Conservation (phyloP, 2,888 invertebrate species). For the Drosophila limbata region DNA sequence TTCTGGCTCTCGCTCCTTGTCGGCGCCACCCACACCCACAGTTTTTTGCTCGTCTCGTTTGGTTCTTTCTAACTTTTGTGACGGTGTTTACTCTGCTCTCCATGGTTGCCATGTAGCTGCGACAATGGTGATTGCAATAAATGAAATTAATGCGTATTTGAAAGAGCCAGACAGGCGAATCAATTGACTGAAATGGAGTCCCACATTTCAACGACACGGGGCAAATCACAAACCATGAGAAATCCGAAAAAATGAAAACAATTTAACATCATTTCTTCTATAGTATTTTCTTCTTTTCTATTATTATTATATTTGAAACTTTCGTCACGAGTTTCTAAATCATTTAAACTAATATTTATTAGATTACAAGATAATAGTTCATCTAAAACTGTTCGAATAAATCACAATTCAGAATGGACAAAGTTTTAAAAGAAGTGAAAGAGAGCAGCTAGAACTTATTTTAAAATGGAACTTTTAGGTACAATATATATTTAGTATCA, state of each 20-base stretch:
- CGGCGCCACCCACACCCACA: slow-evolving; percentile 27
- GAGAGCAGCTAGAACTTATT: background rate
- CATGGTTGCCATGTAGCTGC: slow-evolving; percentile 68
- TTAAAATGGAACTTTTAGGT: background rate
- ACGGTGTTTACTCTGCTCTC: slow-evolving; percentile 66
- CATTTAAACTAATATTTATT: background rate
- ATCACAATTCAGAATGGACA: background rate
- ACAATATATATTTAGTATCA: no score
- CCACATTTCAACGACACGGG: slow-evolving; percentile 50
- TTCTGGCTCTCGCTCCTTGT: slow-evolving; percentile 35
- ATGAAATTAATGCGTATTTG: slow-evolving; percentile 81
- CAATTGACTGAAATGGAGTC: slow-evolving; percentile 77
- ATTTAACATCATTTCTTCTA: slow-evolving; percentile 24
- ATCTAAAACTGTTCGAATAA: slow-evolving; percentile 10
- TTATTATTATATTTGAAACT: slow-evolving; percentile 11
- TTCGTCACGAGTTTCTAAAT: slow-evolving; percentile 12
- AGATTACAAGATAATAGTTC: background rate
- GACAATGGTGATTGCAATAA: slow-evolving; percentile 80
- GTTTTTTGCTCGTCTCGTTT: slow-evolving; percentile 34
- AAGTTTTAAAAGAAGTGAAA: background rate
- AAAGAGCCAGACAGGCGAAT: slow-evolving; percentile 81
- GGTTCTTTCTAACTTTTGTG: slow-evolving; percentile 56
- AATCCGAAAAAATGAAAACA: slow-evolving; percentile 33
- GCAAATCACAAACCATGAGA: slow-evolving; percentile 45
- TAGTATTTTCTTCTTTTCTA: background rate